phyloP scores from a whole-genome alignment of 1,140 invertebrate species.

The Sipha flava region DNA sequence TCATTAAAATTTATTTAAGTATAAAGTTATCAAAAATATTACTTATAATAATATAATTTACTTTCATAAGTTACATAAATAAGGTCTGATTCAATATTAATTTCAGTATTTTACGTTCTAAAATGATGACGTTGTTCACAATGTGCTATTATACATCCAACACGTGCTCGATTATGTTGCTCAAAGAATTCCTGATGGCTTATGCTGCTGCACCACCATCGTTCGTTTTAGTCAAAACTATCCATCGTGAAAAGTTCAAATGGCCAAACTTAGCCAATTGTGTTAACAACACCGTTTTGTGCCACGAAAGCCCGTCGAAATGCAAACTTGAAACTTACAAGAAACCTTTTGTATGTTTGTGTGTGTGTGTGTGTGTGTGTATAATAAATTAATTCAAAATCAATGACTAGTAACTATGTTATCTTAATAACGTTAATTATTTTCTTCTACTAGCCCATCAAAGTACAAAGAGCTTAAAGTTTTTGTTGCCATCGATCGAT shows the following conservation, averaged over 20 bases:
- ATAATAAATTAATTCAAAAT: conserved; percentile 17
- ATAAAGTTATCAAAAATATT: no score
- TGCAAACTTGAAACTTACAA: background rate
- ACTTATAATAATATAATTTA: no score
- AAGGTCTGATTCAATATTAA: no score
- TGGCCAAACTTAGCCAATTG: conserved; percentile 13
- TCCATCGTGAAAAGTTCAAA: conserved; percentile 9
- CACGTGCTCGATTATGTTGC: background rate
- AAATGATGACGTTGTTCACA: no score
- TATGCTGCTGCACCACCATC: background rate
- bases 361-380: background rate
- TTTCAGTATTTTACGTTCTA: no score
- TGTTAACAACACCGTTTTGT: conserved; percentile 9
- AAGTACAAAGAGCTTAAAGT: background rate
- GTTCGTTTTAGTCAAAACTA: conserved; percentile 9
- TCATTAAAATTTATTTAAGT: no score
- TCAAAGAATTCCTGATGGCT: background rate
- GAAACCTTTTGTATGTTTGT: background rate
- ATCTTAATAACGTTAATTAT: background rate
- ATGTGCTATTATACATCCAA: no score
- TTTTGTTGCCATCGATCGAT: background rate
- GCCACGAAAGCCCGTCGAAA: background rate
- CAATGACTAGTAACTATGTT: background rate
- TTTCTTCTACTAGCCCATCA: background rate
- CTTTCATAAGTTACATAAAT: no score